Conservation (phyloP, 1,140 invertebrate genomes). For the Brachionus plicatilis region DNA sequence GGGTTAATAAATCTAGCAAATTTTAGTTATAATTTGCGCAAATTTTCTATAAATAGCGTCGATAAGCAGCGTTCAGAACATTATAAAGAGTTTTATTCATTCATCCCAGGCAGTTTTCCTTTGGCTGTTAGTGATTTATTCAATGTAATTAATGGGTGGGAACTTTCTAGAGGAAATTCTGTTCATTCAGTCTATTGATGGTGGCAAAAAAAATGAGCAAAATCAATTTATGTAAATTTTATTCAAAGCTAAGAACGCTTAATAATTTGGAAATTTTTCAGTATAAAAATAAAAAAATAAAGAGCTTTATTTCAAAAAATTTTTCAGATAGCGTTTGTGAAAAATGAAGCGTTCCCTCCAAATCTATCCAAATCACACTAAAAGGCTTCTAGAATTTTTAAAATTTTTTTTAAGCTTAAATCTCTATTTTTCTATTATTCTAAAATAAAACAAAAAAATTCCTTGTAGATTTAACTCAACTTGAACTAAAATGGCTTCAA, state of each 20-base stretch:
- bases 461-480: background rate
- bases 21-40: background rate
- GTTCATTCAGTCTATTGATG: background rate
- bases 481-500: constrained; percentile 3
- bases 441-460: too few species aligned
- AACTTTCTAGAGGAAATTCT: background rate
- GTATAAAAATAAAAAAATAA: background rate
- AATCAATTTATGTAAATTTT: background rate
- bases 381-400: background rate
- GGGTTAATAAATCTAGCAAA: too few species aligned
- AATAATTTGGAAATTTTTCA: background rate
- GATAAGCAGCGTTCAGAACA: background rate
- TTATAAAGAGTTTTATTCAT: background rate
- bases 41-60: background rate
- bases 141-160: background rate
- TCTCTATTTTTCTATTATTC: too few species aligned
- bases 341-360: background rate
- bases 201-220: background rate
- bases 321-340: background rate
- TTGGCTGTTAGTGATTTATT: background rate
- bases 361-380: background rate
- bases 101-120: background rate
- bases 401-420: background rate
- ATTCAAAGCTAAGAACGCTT: background rate
- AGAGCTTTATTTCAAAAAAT: background rate